Conservation (phyloP, 1,140 invertebrate species). For the Atta cephalotes region DNA sequence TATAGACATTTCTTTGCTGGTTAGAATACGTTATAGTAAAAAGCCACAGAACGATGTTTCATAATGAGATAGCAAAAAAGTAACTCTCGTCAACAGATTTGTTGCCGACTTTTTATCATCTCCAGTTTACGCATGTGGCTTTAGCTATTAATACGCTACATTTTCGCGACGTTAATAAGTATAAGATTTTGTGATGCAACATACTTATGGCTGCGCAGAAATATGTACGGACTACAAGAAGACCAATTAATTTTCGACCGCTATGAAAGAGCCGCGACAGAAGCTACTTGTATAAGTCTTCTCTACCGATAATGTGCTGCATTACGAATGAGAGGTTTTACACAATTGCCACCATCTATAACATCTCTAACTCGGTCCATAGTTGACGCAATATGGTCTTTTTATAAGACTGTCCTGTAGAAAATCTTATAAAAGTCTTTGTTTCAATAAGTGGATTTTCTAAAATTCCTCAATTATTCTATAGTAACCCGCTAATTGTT, state of each 20-base stretch:
- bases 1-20: background rate
- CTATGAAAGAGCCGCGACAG: slow-evolving; percentile 48
- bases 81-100: background rate
- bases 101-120: background rate
- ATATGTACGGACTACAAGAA: slow-evolving; percentile 42
- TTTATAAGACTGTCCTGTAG: slow-evolving; percentile 41
- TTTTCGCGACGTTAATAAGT: background rate
- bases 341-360: slow-evolving; percentile 64
- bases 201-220: too few species aligned
- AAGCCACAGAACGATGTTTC: background rate
- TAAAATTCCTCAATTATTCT: background rate
- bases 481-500: background rate
- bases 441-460: background rate
- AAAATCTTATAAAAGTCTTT: slow-evolving; percentile 10
- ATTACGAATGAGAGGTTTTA: slow-evolving; percentile 75
- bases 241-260: slow-evolving; percentile 69
- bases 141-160: slow-evolving; percentile 8
- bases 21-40: slow-evolving; percentile 21
- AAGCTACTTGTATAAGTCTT: slow-evolving; percentile 65
- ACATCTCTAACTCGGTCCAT: slow-evolving; percentile 22
- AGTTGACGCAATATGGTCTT: slow-evolving; percentile 66
- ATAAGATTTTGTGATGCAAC: slow-evolving; percentile 19
- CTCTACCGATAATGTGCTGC: slow-evolving; percentile 70
- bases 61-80: background rate
- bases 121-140: background rate